These are phyloP conservation scores for Batillaria attramentaria DNA, from an alignment of 1,140 invertebrate genomes.

Conservation along the genomic window DNA sequence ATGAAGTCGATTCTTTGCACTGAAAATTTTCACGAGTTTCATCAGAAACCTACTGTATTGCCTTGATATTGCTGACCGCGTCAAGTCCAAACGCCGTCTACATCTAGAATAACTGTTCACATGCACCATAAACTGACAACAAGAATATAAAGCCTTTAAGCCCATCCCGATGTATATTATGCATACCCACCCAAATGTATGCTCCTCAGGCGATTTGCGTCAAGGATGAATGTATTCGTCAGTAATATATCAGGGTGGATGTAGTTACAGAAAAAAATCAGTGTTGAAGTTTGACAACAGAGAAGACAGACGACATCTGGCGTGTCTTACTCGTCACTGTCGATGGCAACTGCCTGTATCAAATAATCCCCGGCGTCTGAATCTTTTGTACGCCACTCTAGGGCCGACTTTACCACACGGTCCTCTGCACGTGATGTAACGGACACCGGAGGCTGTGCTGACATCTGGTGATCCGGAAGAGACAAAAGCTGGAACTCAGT, in stretches of 20 bases:
- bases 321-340: neutral
- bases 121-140: too few relatives aligned
- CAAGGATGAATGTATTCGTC: neutral
- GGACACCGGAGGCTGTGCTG: neutral
- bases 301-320: neutral
- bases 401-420: neutral
- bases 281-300: neutral
- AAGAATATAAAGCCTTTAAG: too few relatives aligned
- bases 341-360: constrained; percentile 5
- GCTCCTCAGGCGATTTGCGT: too few relatives aligned
- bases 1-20: too few relatives aligned
- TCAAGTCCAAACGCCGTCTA: too few relatives aligned
- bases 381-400: neutral
- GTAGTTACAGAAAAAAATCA: neutral
- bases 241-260: neutral
- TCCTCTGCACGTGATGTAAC: neutral
- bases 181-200: too few relatives aligned
- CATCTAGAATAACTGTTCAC: too few relatives aligned
- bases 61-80: too few relatives aligned
- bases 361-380: neutral
- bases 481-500: constrained; percentile 1
- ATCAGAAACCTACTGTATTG: too few relatives aligned
- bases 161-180: too few relatives aligned
- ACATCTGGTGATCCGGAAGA: neutral
- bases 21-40: too few relatives aligned